phyloP scores from a whole-genome alignment of 2,113 vertebrate species.

The Nerophis ophidion region DNA sequence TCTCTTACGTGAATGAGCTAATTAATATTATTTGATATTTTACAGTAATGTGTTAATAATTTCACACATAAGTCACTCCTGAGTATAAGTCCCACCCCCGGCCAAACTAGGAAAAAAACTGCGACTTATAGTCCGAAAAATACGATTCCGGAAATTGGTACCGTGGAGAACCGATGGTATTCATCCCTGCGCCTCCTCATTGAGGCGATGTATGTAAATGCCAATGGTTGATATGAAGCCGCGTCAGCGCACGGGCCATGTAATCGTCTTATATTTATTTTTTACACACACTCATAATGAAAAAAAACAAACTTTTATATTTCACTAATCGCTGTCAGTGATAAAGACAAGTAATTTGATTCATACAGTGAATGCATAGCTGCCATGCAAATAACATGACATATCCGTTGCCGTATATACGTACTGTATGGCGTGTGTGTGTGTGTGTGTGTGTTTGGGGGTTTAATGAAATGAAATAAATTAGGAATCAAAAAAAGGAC shows the following conservation, averaged over 20 bases:
- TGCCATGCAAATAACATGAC: conserved; percentile 61
- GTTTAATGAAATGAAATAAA: conserved; percentile 59
- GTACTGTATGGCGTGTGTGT: conserved; percentile 37
- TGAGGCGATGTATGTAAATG: conserved; percentile 14
- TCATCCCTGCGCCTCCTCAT: conserved; percentile 2
- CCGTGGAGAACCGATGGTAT: too few relatives aligned
- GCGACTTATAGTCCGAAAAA: too few relatives aligned
- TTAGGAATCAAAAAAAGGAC: conserved; percentile 56
- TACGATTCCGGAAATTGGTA: too few relatives aligned
- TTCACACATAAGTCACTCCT: too few relatives aligned
- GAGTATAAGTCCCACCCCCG: too few relatives aligned
- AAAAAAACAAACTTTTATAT: conserved; percentile 29
- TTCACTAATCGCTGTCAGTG: conserved; percentile 52
- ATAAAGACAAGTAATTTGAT: conserved; percentile 64
- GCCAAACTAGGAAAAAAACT: too few relatives aligned
- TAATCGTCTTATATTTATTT: conserved; percentile 53
- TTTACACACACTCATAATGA: conserved; percentile 62
- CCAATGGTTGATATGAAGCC: conserved; percentile 12
- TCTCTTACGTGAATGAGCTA: too few relatives aligned
- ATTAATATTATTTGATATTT: too few relatives aligned
- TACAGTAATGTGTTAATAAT: too few relatives aligned
- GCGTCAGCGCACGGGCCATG: conserved; percentile 25
- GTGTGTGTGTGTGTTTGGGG: conserved; percentile 6
- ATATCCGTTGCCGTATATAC: conserved; percentile 55
- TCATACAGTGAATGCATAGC: conserved; percentile 52